phyloP scores from a whole-genome alignment of 2,888 invertebrate genomes.

The Scaptodrosophila latifasciaeformis region DNA sequence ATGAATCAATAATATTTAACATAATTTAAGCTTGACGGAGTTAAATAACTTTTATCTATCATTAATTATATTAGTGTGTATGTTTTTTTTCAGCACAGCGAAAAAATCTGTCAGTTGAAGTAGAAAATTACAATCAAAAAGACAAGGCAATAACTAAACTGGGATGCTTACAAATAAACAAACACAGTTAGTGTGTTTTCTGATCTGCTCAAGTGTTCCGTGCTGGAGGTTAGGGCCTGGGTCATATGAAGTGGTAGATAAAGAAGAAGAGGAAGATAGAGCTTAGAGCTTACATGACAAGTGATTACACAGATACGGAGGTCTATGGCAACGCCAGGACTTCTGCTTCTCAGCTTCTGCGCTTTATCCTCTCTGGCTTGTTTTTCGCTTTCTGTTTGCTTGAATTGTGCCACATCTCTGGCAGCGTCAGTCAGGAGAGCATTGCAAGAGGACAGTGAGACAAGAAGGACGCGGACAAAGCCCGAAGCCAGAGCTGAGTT shows the following conservation, averaged over 20 bases:
- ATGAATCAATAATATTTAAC: too few species aligned
- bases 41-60: too few species aligned
- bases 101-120: background rate
- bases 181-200: constrained; percentile 13
- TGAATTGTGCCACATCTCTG: too few species aligned
- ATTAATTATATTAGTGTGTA: background rate
- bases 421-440: background rate
- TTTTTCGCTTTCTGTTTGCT: too few species aligned
- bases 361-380: too few species aligned
- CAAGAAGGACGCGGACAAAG: too few species aligned
- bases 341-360: too few species aligned
- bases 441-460: constrained; percentile 9
- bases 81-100: background rate
- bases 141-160: background rate
- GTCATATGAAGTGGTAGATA: too few species aligned
- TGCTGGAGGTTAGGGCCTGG: background rate
- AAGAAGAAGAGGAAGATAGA: constrained; percentile 39
- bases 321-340: constrained; percentile 17
- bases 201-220: too few species aligned
- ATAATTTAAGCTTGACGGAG: too few species aligned
- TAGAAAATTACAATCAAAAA: background rate
- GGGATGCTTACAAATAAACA: constrained; percentile 48
- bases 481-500: background rate
- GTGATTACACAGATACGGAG: constrained; percentile 58
- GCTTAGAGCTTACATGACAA: constrained; percentile 52